A percentile compares a stretch with the other conserved stretches of the same genome.
These are phyloP conservation scores for Microplitis deprimator DNA, from an alignment of 2,888 invertebrate genomes.

Conservation along the genomic window DNA sequence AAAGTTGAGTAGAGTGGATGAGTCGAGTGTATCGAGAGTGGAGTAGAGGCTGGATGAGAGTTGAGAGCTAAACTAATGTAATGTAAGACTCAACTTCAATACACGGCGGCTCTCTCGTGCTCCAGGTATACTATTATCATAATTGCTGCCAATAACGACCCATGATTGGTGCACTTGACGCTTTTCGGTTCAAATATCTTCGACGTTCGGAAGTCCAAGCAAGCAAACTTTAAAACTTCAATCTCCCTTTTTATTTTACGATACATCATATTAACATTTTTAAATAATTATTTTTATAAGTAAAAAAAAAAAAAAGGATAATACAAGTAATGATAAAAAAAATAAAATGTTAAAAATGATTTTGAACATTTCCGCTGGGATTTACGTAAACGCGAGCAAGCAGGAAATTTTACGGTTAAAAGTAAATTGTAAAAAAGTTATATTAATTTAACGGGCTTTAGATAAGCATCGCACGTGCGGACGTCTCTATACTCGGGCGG, in stretches of 20 bases:
- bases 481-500: not conserved
- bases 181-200: slow-evolving; percentile 56
- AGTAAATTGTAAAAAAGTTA: not conserved
- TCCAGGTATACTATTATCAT: slow-evolving; percentile 68
- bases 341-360: too few relatives aligned
- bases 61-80: slow-evolving; percentile 10
- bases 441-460: not conserved
- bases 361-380: too few relatives aligned
- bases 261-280: not conserved
- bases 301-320: too few relatives aligned
- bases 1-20: not conserved
- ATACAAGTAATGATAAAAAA: too few relatives aligned
- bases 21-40: not conserved
- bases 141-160: slow-evolving; percentile 69
- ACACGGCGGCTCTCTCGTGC: slow-evolving; percentile 51
- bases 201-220: slow-evolving; percentile 59
- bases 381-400: too few relatives aligned
- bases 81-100: slow-evolving; percentile 32
- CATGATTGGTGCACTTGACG: slow-evolving; percentile 68
- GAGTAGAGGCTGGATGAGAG: not conserved
- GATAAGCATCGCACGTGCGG: not conserved
- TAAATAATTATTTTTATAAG: not conserved
- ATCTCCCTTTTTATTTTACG: slow-evolving; percentile 18
- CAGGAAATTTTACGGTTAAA: too few relatives aligned
- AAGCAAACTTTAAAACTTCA: not conserved